Conservation (phyloP, 2,888 invertebrate genomes). For the Drosophila paranaensis region DNA sequence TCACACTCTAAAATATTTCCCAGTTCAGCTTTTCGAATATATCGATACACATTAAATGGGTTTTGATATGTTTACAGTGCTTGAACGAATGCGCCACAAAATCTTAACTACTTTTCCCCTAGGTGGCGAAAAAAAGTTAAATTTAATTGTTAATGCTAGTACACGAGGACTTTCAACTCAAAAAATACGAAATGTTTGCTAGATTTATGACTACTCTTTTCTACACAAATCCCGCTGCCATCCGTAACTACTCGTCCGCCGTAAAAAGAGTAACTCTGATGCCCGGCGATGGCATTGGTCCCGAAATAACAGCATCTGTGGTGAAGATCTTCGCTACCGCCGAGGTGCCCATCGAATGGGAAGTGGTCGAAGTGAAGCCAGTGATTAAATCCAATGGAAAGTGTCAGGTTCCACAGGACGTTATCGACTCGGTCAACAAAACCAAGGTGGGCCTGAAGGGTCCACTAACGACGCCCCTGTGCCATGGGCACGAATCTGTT, state of each 20-base stretch:
- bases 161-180: not conserved
- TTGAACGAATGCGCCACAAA: not conserved
- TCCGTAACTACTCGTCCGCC: slow-evolving; percentile 85
- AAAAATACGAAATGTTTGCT: slow-evolving; percentile 4
- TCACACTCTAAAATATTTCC: not conserved
- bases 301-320: slow-evolving; percentile 98
- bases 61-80: not conserved
- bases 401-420: slow-evolving; percentile 97
- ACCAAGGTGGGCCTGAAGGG: slow-evolving; percentile 99
- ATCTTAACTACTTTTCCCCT: not conserved
- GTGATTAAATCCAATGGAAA: slow-evolving; percentile 96
- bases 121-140: slow-evolving; percentile 7
- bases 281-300: slow-evolving; percentile 99
- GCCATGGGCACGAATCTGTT: slow-evolving; percentile 98
- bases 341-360: slow-evolving; percentile 99
- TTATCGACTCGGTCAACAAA: slow-evolving; percentile 98
- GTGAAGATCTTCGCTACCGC: slow-evolving; percentile 98
- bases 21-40: not conserved
- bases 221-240: slow-evolving; percentile 61
- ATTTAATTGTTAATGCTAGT: not conserved
- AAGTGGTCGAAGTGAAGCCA: slow-evolving; percentile 98
- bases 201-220: slow-evolving; percentile 5
- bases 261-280: slow-evolving; percentile 95
- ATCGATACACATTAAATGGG: not conserved
- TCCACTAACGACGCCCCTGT: slow-evolving; percentile 98